phyloP scores from a whole-genome alignment of 2,797 vertebrate species.

The Poeciliopsis presidionis region DNA sequence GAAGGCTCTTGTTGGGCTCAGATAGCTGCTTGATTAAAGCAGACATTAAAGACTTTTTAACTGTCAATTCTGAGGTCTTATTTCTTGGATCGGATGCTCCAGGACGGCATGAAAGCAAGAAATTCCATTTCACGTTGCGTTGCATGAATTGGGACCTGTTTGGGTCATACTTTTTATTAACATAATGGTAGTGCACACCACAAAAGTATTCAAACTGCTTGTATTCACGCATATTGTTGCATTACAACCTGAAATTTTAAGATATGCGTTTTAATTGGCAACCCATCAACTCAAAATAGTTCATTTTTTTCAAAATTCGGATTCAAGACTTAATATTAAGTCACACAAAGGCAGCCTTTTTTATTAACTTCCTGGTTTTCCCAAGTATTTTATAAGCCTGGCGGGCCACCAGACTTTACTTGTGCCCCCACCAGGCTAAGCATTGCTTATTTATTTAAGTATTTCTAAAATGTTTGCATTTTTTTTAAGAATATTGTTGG shows the following conservation, averaged over 20 bases:
- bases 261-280: not conserved
- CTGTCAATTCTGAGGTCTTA: constrained; percentile 58
- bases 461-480: too few relatives aligned
- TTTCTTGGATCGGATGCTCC: constrained; percentile 32
- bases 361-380: not conserved
- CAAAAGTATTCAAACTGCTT: not conserved
- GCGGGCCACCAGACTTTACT: too few relatives aligned
- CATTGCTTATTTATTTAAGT: too few relatives aligned
- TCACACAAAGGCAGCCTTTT: not conserved
- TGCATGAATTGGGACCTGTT: not conserved
- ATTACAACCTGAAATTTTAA: not conserved
- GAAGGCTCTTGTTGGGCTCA: constrained; percentile 69
- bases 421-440: too few relatives aligned
- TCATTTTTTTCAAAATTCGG: not conserved
- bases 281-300: not conserved
- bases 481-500: too few relatives aligned
- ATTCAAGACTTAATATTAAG: not conserved
- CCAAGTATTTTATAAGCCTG: too few relatives aligned
- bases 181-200: too few relatives aligned
- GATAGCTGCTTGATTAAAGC: constrained; percentile 75
- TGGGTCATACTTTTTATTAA: not conserved
- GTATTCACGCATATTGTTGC: not conserved
- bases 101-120: not conserved
- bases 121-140: not conserved
- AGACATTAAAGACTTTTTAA: constrained; percentile 57